Base-by-base conservation (phyloP, 1,140 invertebrate species). In the Tyrophagus putrescentiae region DNA sequence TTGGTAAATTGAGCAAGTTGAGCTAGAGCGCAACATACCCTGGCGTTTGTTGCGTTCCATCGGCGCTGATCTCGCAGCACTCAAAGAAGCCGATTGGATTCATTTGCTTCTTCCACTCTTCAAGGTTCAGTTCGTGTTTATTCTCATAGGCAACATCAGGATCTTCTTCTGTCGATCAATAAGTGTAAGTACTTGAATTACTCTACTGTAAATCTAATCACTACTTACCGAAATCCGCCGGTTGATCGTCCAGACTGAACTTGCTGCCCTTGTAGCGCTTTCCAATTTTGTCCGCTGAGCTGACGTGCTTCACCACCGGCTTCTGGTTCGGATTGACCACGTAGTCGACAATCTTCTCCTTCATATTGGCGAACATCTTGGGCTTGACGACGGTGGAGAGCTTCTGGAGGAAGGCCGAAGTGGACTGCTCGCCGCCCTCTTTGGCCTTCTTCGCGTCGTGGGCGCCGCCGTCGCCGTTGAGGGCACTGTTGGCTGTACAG, bases 231-330 rank as follows among this genome's bases (percentile, higher is more conserved):
- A 62, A 68, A 70, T 90, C 87, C n/a, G 52, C 25, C 66, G 87
- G 82, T 68, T 93, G 88, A 70, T 94, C 89, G 67, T 89, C 88
- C 67, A 98, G 93, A 70, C 87, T 90, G 70, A 98, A 98, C 0
- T 44, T 48, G 96, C 86, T 28, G 72, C 89, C 89, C 67, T 87
- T 79, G 71, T 93, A 92, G 42, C 85, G 79, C 76, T 86, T 87
- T n/a, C 85, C 85, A 63, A 83, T 80, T 66, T 81, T 80, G 67
- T 94, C 89, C 34, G 71, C 70, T 64, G 80, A 83, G 52, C 82
- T 83, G 11, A 89, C 84, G 74, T 91, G 90, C 65, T 83, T 82
- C 52, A 70, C 67, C 32, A 63, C 62, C 41, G 39, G 53, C 60
- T 62, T 34, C 41, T 52, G 25, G 54, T 53, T 57, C n/a, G 84